These are phyloP conservation scores for Priocnemis perturbator DNA, from an alignment of 2,888 invertebrate species.

Conservation along the genomic window DNA sequence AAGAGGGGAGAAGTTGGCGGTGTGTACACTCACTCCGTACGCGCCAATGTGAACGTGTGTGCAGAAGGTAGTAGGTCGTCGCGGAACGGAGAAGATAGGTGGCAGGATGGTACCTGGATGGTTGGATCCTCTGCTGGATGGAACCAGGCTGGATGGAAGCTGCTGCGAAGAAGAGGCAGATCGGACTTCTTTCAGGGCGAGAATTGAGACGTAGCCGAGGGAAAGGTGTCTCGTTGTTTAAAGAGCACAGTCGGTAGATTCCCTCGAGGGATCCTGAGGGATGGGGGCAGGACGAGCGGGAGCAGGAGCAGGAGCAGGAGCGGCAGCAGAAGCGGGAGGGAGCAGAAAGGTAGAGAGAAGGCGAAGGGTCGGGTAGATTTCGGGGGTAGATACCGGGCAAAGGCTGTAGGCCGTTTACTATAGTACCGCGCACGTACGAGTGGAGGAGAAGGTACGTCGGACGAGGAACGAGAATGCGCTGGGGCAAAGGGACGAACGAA, in stretches of 20 bases:
- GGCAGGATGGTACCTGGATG: slow-evolving; percentile 5
- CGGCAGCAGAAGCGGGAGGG: slow-evolving; percentile 25
- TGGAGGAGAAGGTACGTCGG: slow-evolving; percentile 17
- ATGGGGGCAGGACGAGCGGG: slow-evolving; percentile 22
- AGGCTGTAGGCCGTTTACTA: slow-evolving; percentile 60
- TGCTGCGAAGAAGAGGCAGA: slow-evolving; percentile 51
- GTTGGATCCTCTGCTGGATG: not conserved
- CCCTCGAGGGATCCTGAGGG: slow-evolving; percentile 54
- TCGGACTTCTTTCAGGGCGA: slow-evolving; percentile 57
- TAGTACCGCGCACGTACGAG: slow-evolving; percentile 44
- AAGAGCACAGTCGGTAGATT: slow-evolving; percentile 61
- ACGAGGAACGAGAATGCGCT: slow-evolving; percentile 14
- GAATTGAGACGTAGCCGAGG: slow-evolving; percentile 60
- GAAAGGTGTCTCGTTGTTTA: slow-evolving; percentile 63
- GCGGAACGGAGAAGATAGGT: not conserved
- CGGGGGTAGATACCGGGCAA: slow-evolving; percentile 57
- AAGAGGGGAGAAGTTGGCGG: not conserved
- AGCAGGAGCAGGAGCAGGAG: slow-evolving; percentile 25
- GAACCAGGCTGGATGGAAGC: not conserved
- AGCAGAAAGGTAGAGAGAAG: slow-evolving; percentile 6
- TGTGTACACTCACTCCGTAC: no score
- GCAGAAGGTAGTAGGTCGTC: not conserved
- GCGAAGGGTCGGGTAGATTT: slow-evolving; percentile 51
- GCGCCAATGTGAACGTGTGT: not conserved
- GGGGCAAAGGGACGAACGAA: slow-evolving; percentile 21